phyloP scores from a whole-genome alignment of 2,113 vertebrate genomes.

The Diphyllodes magnificus region DNA sequence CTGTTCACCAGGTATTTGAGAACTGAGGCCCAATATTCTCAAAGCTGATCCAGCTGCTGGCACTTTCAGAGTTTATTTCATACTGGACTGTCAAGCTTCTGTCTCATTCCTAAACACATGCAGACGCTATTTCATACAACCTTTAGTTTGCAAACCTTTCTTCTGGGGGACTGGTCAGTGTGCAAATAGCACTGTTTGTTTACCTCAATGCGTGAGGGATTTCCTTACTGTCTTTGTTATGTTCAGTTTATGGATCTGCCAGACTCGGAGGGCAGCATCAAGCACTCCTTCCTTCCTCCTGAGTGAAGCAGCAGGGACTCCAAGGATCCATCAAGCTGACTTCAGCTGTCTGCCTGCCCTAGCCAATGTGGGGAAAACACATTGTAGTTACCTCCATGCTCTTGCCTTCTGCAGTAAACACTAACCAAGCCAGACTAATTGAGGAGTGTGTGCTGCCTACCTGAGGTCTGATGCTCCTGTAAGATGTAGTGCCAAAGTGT shows the following conservation, averaged over 20 bases:
- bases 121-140: neutral
- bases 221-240: neutral
- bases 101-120: neutral
- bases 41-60: neutral
- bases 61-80: neutral
- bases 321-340: neutral
- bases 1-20: neutral
- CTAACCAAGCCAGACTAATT: neutral
- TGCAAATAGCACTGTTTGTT: neutral
- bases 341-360: neutral
- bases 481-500: neutral
- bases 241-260: neutral
- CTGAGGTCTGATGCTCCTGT: neutral
- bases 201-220: neutral
- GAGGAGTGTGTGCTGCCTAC: neutral
- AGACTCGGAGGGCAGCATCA: neutral
- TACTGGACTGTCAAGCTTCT: neutral
- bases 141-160: neutral
- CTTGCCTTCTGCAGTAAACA: neutral
- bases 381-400: neutral
- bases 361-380: neutral
- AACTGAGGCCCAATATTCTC: neutral
- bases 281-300: neutral
- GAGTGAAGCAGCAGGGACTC: neutral
- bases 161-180: neutral